Evolutionary conservation across 2,113 vertebrate species (phyloP), one percentile per base, ranked within the genome.

Genomic region (Forbesichthys papilliferus): DNA sequence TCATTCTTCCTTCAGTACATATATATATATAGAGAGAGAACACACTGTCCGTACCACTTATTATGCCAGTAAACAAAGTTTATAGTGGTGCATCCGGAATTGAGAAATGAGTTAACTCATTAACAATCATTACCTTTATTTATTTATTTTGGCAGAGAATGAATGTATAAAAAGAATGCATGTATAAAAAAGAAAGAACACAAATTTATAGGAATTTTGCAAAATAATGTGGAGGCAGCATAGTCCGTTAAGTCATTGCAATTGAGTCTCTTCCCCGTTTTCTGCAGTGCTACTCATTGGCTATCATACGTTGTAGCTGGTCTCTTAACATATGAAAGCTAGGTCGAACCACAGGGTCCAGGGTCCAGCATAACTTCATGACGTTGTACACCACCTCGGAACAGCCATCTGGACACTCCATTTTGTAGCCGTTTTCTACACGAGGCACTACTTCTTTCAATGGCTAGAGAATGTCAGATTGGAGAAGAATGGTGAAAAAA

Each of bases 371-470:
- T 83, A 94, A 93, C 88, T 95, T 97, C 97, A 98, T 99, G 84
- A 98, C 90, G 61, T 96, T 95, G 0, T 97, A 98, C 81, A 99
- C 95, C 0, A 94, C 92, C 0, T 92, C 83, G 0, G 96, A 92
- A 73, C 97, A 98, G 47, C 96, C 95, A 0, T 99, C 97, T 0
- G 97, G 97, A 72, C 95, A 90, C 2, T 97, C 96, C 97, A 99
- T 99, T 90, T 95, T 96, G 81, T 99, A 99, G 77, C 98, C 98
- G 84, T 96, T 96, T 88, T 98, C 96, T 78, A 98, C 96, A 0
- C 94, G 94, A 57, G 95, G 95, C 60, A 96, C 95, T 20, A 99
- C 96, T 0, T 98, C 96, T 92, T 98, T 99, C 81, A 98, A 93
- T 70, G 96, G 93, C 97, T 99, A 80, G 4, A 61, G 47, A 73